These are phyloP conservation scores for Amiota communis DNA, from an alignment of 2,888 invertebrate genomes.

Conservation along the genomic window DNA sequence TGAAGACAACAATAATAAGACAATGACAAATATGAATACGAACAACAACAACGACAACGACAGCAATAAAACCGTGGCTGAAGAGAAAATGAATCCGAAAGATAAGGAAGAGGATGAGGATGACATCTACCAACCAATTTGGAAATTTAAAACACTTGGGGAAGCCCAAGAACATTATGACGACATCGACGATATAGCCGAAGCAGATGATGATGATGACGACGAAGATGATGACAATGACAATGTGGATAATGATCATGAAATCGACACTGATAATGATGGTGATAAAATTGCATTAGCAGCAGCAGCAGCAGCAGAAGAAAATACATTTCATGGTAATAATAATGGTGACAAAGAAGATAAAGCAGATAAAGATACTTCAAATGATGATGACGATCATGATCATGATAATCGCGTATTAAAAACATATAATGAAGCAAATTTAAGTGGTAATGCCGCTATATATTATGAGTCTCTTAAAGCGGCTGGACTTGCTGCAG, in stretches of 20 bases:
- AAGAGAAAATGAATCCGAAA: conserved; percentile 1
- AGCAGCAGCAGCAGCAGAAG: neutral
- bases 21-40: neutral
- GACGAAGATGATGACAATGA: conserved; percentile 36
- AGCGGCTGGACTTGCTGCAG: conserved; percentile 54
- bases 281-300: neutral
- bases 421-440: neutral
- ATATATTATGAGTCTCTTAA: conserved; percentile 42
- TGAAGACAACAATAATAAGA: conserved; percentile 5
- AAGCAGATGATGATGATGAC: conserved; percentile 29
- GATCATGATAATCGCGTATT: conserved; percentile 28
- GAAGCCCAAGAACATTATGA: conserved; percentile 59
- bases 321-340: neutral
- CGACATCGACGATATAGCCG: neutral
- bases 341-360: neutral
- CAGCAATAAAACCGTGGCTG: neutral
- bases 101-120: conserved; percentile 58
- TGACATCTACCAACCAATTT: conserved; percentile 72
- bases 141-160: conserved; percentile 72
- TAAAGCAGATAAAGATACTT: neutral
- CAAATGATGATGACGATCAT: conserved; percentile 29
- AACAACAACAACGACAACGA: conserved; percentile 31
- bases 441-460: neutral
- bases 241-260: conserved; percentile 42
- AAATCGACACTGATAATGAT: no score